These are phyloP conservation scores for Microcebus murinus DNA, from an alignment of 2,113 vertebrate genomes.

Conservation along the genomic window DNA sequence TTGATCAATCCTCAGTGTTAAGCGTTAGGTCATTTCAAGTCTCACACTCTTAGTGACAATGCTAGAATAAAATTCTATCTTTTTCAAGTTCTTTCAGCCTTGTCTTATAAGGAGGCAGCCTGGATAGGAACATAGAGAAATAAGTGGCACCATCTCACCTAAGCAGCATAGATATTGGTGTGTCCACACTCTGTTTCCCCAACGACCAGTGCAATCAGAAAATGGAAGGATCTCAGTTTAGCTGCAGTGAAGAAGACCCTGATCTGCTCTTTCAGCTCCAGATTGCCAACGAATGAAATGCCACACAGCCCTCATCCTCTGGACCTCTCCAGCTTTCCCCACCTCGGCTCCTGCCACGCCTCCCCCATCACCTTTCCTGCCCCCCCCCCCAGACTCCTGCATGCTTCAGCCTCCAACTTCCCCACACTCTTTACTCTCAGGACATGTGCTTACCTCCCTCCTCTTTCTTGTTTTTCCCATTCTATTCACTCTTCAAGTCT, in stretches of 20 bases:
- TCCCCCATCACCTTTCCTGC: neutral
- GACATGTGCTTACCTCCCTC: too few species aligned
- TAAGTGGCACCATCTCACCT: neutral
- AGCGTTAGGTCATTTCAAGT: neutral
- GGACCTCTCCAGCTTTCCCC: too few species aligned
- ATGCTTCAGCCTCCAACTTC: too few species aligned
- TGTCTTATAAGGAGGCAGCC: neutral
- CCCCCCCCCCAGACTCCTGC: too few species aligned
- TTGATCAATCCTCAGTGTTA: neutral
- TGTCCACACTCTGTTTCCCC: too few species aligned
- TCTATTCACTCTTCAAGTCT: neutral
- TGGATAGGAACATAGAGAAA: too few species aligned
- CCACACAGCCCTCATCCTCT: neutral
- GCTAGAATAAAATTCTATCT: neutral
- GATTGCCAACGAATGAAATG: neutral
- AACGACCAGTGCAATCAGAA: neutral
- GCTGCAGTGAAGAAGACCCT: neutral
- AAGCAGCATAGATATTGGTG: accelerated
- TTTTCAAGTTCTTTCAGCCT: neutral
- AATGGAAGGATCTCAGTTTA: neutral
- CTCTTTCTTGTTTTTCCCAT: neutral
- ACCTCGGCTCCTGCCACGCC: accelerated
- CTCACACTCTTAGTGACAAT: neutral
- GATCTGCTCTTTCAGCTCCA: neutral
- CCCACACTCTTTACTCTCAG: neutral